Percentiles rank a stretch among this genome's conserved stretches.
Conservation (phyloP, 1,140 invertebrate genomes). For the Diachasma alloeum region DNA sequence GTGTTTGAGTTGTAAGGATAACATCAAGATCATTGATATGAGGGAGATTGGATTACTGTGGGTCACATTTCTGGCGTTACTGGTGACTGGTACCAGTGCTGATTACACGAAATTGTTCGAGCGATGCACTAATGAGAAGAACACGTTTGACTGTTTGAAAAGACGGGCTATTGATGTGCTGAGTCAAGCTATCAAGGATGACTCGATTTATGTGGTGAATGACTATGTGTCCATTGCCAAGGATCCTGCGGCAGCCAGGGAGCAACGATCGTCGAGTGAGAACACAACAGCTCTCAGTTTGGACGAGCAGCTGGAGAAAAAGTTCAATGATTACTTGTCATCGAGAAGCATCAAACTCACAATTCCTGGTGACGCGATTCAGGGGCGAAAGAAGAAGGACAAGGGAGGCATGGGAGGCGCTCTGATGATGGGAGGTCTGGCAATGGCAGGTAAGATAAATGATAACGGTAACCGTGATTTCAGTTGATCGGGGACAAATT, state of each 20-base stretch:
- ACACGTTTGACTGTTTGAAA: slow-evolving; percentile 67
- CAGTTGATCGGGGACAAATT: neutral
- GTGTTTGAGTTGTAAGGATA: neutral
- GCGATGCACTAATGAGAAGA: slow-evolving; percentile 56
- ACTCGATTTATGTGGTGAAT: slow-evolving; percentile 67
- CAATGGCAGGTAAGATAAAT: slow-evolving; percentile 66
- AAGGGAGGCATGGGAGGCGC: slow-evolving; percentile 63
- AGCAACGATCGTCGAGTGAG: slow-evolving; percentile 30
- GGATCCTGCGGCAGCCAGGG: slow-evolving; percentile 43
- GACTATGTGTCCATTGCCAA: slow-evolving; percentile 68
- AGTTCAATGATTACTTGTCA: slow-evolving; percentile 57
- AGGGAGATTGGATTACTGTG: slow-evolving; percentile 8
- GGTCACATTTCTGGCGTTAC: slow-evolving; percentile 30
- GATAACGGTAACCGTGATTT: neutral
- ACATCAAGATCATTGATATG: neutral
- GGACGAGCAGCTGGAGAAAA: slow-evolving; percentile 56
- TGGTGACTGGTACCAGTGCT: slow-evolving; percentile 27
- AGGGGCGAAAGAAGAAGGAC: slow-evolving; percentile 64
- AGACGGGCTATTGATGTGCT: slow-evolving; percentile 65
- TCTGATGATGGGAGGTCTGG: slow-evolving; percentile 71
- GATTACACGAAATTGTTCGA: slow-evolving; percentile 57
- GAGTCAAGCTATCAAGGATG: slow-evolving; percentile 66
- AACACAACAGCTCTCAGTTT: slow-evolving; percentile 37
- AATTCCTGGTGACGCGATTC: slow-evolving; percentile 58
- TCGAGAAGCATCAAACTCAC: slow-evolving; percentile 60